Base-by-base conservation (phyloP, 2,113 vertebrate genomes). In the Megalops atlanticus region DNA sequence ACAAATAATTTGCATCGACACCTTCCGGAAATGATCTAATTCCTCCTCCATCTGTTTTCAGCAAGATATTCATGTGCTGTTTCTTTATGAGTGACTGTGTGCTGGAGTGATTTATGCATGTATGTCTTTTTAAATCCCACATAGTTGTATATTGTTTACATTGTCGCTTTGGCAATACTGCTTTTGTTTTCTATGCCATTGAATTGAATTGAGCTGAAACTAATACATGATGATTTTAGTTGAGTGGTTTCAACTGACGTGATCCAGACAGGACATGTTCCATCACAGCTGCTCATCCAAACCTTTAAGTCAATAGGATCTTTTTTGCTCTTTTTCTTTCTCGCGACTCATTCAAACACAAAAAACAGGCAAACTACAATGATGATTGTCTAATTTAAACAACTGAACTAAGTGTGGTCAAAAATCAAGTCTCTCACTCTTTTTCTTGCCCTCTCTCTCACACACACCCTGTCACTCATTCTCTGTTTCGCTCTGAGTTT, bases 401-500 rank as follows among this genome's bases (percentile, higher is more conserved):
- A n/a, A n/a, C n/a, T n/a, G n/a, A n/a, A n/a, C n/a, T n/a, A n/a
- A n/a, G n/a, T n/a, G 38, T 64, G 3, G 52, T 24, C 18, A 54
- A 54, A 78, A 78, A 31, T 12, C n/a, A 64, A 58, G 75, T 58
- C 54, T 27, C n/a, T 77, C 35, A 24, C 35, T 64, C 5, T 24
- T 3, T 39, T 5, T 12, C 10, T 64, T 35, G 41, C 31, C 31
- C 58, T 10, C 47, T 73, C 79, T 72, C 43, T 33, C 40, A 75
- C 43, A 16, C 14, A 45, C 80, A 72, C 24, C 80, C n/a, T 68
- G 2, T 24, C 49, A 0, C 49, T 74, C 74, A 24, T 73, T 81
- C 68, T 80, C 47, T 84, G 83, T 70, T 54, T 69, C 52, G n/a
- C 1, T 40, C 2, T 18, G 52, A 43, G n/a, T 35, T 38, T 49